phyloP scores from a whole-genome alignment of 2,113 vertebrate species.

The Anoura caudifer region DNA sequence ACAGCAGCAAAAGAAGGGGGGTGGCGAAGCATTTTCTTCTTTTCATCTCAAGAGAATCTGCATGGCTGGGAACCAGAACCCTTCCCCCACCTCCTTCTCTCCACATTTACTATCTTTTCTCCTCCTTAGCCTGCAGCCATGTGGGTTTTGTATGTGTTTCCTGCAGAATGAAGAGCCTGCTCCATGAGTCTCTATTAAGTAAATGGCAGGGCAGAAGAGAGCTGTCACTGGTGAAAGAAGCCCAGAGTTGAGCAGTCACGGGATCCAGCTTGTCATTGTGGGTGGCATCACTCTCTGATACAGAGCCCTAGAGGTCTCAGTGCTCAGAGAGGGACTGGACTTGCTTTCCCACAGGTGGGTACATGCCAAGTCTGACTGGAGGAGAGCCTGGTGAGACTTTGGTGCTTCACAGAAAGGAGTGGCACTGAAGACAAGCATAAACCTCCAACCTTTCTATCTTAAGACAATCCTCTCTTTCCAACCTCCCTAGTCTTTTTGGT shows the following conservation, averaged over 20 bases:
- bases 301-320: not conserved
- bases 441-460: not conserved
- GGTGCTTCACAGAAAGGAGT: not conserved
- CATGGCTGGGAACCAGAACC: fast-evolving
- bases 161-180: not conserved
- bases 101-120: not conserved
- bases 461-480: not conserved
- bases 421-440: not conserved
- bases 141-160: not conserved
- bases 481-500: not conserved
- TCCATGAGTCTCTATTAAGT: no score
- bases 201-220: not conserved
- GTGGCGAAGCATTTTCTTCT: not conserved
- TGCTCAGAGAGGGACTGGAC: not conserved
- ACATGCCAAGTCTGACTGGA: not conserved
- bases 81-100: not conserved
- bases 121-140: not conserved
- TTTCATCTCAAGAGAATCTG: not conserved
- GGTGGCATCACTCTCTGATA: not conserved
- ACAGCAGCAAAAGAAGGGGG: not conserved
- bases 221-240: not conserved
- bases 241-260: not conserved
- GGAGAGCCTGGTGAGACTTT: not conserved
- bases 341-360: not conserved
- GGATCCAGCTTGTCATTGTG: not conserved